Evolutionary conservation across 2,888 invertebrate genomes (phyloP).

Genomic region (Eristalis intricaria): DNA sequence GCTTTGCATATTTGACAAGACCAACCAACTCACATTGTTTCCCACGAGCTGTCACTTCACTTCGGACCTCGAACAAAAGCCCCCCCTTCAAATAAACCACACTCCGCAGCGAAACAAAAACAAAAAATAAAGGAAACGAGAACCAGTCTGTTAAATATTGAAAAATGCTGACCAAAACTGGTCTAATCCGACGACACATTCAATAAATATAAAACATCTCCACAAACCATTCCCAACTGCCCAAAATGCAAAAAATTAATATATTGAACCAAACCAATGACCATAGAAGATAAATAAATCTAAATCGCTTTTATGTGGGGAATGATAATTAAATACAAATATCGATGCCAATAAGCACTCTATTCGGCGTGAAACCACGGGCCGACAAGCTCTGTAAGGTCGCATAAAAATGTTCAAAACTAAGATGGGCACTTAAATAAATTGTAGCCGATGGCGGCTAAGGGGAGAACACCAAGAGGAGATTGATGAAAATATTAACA

Average conservation of each 20-base stretch:
- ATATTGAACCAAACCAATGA: slow-evolving; percentile 56
- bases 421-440: slow-evolving; percentile 54
- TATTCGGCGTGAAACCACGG: slow-evolving; percentile 38
- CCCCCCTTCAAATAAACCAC: not conserved
- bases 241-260: slow-evolving; percentile 57
- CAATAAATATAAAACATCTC: slow-evolving; percentile 63
- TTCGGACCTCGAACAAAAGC: not conserved
- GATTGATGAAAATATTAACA: slow-evolving; percentile 59
- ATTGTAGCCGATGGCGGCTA: slow-evolving; percentile 6
- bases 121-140: not conserved
- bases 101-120: not conserved
- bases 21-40: slow-evolving; percentile 24
- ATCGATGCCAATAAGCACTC: slow-evolving; percentile 65
- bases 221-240: slow-evolving; percentile 37
- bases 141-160: slow-evolving; percentile 51
- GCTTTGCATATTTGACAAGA: slow-evolving; percentile 47
- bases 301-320: slow-evolving; percentile 63
- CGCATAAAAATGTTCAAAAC: slow-evolving; percentile 58
- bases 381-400: slow-evolving; percentile 13
- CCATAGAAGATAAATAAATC: slow-evolving; percentile 57
- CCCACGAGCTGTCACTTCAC: slow-evolving; percentile 60
- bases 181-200: slow-evolving; percentile 40
- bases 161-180: slow-evolving; percentile 52
- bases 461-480: not conserved
- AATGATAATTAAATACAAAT: slow-evolving; percentile 66